These are phyloP conservation scores for Odiellus spinosus DNA, from an alignment of 2,888 invertebrate species.

Conservation along the genomic window DNA sequence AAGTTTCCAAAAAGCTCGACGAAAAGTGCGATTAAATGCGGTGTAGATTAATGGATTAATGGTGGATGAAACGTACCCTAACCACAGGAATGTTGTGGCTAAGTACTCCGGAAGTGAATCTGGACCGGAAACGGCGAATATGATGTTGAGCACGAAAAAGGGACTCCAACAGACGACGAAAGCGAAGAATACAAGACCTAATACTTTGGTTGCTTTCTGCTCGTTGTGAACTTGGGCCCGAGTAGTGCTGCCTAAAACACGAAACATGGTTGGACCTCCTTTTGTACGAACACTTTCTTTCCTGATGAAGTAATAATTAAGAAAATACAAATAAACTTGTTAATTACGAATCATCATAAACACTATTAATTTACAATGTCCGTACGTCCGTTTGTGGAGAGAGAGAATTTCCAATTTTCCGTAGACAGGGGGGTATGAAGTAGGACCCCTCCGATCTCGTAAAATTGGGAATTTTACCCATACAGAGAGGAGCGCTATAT, in stretches of 20 bases:
- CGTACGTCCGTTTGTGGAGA: too few species aligned
- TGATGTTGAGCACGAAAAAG: constrained; percentile 74
- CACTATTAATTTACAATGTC: too few species aligned
- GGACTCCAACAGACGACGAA: constrained; percentile 93
- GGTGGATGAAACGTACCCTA: constrained; percentile 85
- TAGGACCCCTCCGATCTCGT: too few species aligned
- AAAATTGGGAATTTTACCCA: too few species aligned
- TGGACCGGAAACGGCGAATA: constrained; percentile 64
- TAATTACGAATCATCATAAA: too few species aligned
- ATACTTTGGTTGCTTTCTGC: constrained; percentile 89
- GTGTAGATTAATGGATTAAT: constrained; percentile 93
- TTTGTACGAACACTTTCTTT: not conserved
- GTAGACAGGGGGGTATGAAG: too few species aligned
- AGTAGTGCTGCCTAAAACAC: constrained; percentile 14
- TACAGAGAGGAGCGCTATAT: too few species aligned
- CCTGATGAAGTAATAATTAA: not conserved
- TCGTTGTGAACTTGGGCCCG: constrained; percentile 63
- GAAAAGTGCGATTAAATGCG: constrained; percentile 83
- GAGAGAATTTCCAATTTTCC: too few species aligned
- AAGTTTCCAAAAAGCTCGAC: constrained; percentile 76
- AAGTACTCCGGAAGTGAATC: constrained; percentile 51
- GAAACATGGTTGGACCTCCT: constrained; percentile 14
- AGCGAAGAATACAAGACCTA: constrained; percentile 85
- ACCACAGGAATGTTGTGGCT: constrained; percentile 74
- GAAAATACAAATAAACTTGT: not conserved